phyloP scores from a whole-genome alignment of 2,113 vertebrate species.

The Corythornis madagascariensis region DNA sequence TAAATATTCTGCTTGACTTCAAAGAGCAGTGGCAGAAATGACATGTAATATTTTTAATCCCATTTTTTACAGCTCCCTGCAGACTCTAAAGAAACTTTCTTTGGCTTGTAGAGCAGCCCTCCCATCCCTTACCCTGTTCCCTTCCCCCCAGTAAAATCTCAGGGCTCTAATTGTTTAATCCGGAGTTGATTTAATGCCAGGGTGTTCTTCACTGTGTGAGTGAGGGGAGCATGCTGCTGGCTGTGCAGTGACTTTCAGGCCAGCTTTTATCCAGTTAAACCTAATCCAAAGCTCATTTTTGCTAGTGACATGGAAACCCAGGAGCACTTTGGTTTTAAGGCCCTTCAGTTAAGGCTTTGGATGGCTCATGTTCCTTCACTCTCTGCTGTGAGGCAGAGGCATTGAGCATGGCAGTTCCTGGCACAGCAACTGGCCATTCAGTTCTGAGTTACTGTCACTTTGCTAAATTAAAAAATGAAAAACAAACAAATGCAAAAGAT shows the following conservation, averaged over 20 bases:
- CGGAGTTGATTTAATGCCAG: constrained; percentile 58
- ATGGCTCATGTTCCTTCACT: not conserved
- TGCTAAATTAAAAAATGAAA: constrained; percentile 40
- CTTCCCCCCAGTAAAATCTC: constrained; percentile 40
- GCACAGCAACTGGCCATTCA: accelerated
- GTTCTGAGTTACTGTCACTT: constrained; percentile 24
- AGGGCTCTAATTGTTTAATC: constrained; percentile 65
- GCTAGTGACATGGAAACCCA: constrained; percentile 23
- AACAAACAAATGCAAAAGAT: constrained; percentile 41
- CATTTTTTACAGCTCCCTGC: constrained; percentile 68
- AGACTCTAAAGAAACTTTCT: constrained; percentile 62
- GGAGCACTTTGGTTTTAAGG: constrained; percentile 17
- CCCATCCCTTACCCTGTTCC: not conserved
- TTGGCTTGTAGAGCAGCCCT: constrained; percentile 32
- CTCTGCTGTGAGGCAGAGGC: not conserved
- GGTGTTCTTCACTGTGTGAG: constrained; percentile 17
- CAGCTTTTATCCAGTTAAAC: constrained; percentile 53
- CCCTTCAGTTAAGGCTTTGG: not conserved
- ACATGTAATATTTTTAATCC: constrained; percentile 68
- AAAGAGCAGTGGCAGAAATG: constrained; percentile 63
- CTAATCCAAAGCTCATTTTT: constrained; percentile 55
- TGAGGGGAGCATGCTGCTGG: constrained; percentile 8
- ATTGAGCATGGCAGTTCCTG: constrained; percentile 23
- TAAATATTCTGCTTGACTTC: constrained; percentile 58
- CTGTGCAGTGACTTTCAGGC: constrained; percentile 38